Percentiles rank a stretch among this genome's conserved stretches.
These are phyloP conservation scores for Syngnathus rostellatus DNA, from an alignment of 2,797 vertebrate genomes.

Conservation along the genomic window DNA sequence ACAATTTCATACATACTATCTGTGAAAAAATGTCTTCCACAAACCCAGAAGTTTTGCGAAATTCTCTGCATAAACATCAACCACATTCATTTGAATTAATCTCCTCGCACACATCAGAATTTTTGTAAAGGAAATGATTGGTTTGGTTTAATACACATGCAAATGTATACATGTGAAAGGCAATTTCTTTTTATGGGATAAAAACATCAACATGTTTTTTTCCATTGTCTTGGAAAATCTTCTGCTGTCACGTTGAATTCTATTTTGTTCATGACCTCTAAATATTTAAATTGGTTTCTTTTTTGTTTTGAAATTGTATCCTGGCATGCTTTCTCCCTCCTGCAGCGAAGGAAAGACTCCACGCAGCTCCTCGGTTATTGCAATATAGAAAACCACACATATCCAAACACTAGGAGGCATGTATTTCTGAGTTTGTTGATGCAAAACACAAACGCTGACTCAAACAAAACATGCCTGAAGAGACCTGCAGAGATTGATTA, in stretches of 20 bases:
- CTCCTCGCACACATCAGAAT: too few relatives aligned
- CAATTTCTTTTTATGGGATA: too few relatives aligned
- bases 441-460: conserved; percentile 29
- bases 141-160: too few relatives aligned
- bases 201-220: neutral
- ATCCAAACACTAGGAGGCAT: conserved; percentile 10
- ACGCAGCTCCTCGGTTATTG: conserved; percentile 22
- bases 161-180: neutral
- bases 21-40: too few relatives aligned
- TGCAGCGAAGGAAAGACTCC: conserved; percentile 18
- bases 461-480: conserved; percentile 17
- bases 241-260: neutral
- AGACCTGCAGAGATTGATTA: conserved; percentile 20
- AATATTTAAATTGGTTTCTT: neutral
- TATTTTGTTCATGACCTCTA: neutral
- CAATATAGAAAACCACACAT: neutral
- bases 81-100: too few relatives aligned
- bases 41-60: too few relatives aligned
- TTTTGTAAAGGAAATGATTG: too few relatives aligned
- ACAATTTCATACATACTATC: too few relatives aligned
- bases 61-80: too few relatives aligned
- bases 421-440: conserved; percentile 14
- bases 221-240: neutral
- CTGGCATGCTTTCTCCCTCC: conserved; percentile 19
- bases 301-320: neutral